A percentile compares a stretch with the other conserved stretches of the same genome.
phyloP scores from a whole-genome alignment of 2,113 vertebrate species.

The Ramphastos sulfuratus region DNA sequence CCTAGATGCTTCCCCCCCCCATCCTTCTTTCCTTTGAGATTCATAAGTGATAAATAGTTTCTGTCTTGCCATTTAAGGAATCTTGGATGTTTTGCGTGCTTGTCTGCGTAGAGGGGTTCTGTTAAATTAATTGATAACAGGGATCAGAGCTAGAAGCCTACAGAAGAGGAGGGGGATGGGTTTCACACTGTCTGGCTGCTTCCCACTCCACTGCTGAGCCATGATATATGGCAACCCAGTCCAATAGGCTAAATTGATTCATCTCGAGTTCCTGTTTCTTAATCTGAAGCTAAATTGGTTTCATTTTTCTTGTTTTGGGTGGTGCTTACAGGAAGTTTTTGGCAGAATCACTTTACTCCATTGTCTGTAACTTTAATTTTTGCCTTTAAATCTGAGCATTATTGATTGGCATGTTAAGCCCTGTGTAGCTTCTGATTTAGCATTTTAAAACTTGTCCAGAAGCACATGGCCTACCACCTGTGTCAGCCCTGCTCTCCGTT shows the following conservation, averaged over 20 bases:
- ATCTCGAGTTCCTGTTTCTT: conserved; percentile 88
- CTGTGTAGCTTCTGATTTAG: conserved; percentile 58
- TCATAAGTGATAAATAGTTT: conserved; percentile 69
- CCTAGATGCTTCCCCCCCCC: not conserved
- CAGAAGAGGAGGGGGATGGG: conserved; percentile 67
- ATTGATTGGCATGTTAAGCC: conserved; percentile 65
- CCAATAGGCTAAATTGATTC: conserved; percentile 84
- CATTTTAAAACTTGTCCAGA: conserved; percentile 67
- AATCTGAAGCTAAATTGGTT: conserved; percentile 89
- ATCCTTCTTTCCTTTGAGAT: conserved; percentile 42
- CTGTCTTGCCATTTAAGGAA: conserved; percentile 64
- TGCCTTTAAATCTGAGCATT: conserved; percentile 60
- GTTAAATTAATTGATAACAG: conserved; percentile 85
- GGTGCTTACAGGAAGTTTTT: conserved; percentile 74
- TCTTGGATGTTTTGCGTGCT: conserved; percentile 72
- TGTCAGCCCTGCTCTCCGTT: conserved; percentile 32
- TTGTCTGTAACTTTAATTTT: conserved; percentile 74
- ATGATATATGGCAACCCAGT: conserved; percentile 81
- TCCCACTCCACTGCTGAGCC: conserved; percentile 69
- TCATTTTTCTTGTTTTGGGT: conserved; percentile 85
- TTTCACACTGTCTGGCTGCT: conserved; percentile 65
- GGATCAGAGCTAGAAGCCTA: conserved; percentile 76
- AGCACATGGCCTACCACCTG: conserved; percentile 69
- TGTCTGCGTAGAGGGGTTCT: conserved; percentile 49
- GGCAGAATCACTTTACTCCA: conserved; percentile 68